A percentile compares a stretch with the other conserved stretches of the same genome.
Conservation (phyloP, 2,888 invertebrate genomes). For the Euspilapteryx auroguttella region DNA sequence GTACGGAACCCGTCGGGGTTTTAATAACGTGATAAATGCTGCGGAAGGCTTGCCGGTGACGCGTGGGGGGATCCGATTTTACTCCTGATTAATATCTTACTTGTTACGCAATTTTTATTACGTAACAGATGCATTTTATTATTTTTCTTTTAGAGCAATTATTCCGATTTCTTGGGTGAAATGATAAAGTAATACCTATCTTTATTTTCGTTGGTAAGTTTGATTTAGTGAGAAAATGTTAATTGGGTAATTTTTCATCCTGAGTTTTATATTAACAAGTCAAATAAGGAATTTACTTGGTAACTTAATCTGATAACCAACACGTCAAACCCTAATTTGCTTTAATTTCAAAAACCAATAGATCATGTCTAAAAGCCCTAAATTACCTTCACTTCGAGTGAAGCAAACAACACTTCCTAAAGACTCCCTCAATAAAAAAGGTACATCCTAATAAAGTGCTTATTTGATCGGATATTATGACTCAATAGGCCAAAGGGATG, state of each 20-base stretch:
- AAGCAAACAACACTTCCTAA: no score
- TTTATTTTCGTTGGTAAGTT: conserved; percentile 32
- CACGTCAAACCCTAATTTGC: no score
- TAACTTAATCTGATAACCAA: no score
- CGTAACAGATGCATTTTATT: conserved; percentile 51
- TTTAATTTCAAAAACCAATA: conserved; percentile 26
- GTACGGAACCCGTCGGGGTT: conserved; percentile 38
- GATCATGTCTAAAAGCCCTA: conserved; percentile 33
- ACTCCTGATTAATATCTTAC: conserved; percentile 35
- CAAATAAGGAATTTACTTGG: no score
- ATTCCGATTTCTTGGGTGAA: no score
- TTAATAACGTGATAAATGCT: conserved; percentile 59
- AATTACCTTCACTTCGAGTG: no score
- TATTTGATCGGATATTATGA: conserved; percentile 38
- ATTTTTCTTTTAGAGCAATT: conserved; percentile 30
- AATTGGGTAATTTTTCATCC: no score
- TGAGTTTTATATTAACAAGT: no score
- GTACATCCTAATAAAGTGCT: conserved; percentile 33
- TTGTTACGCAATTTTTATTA: conserved; percentile 35
- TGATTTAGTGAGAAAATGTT: no score
- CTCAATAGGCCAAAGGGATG: conserved; percentile 37
- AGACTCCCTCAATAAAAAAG: conserved; percentile 28
- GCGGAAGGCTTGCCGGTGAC: conserved; percentile 56
- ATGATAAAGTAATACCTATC: conserved; percentile 15
- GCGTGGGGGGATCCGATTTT: conserved; percentile 29